Evolutionary conservation across 2,113 vertebrate genomes (phyloP), one percentile per base, ranked within the genome.

Genomic region (Irena cyanogastra): DNA sequence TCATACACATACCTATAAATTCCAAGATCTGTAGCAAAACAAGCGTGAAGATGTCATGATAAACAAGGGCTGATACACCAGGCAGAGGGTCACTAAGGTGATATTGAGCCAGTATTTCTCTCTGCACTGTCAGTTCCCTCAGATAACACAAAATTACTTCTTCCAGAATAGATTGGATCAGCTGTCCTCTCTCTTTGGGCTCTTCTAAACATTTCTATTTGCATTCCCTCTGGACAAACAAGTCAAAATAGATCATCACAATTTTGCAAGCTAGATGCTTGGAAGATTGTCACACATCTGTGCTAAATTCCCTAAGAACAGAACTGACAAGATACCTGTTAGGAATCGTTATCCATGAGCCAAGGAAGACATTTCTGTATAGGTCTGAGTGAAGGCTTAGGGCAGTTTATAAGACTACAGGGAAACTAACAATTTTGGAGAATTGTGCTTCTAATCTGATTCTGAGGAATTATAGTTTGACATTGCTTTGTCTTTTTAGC

Each of bases 401-500:
- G 59, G 86, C 84, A 89, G 49, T 7, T 12, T 52, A 42, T 44
- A 39, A 95, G 9, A 16, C 33, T 35, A 76, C 53, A 92, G 24
- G 49, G 47, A 96, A 87, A 86, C 18, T 44, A 66, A 49, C 6
- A 50, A 7, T 89, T 93, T 72, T 92, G 49, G 74, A 88, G 42
- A 88, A 76, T 6, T 78, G 9, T 35, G 16, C 20, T 94, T 83
- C 87, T 91, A 92, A 95, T 93, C 70, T 89, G 57, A 87, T 89
- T 83, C 63, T 83, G 31, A 27, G 33, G 78, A 96, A 92, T 87
- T 71, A 72, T 4, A 28, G 39, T 47, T 93, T 91, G 79, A 81
- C 39, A 68, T 74, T 94, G 77, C 16, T 88, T 88, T 93, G 41
- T 77, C 72, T 95, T 94, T 92, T 95, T 39, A 92, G 82, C 17